Evolutionary conservation across 2,797 vertebrate species (phyloP), one percentile per base, ranked within the genome.

Genomic region (Lepidocolaptes lacrymiger): DNA sequence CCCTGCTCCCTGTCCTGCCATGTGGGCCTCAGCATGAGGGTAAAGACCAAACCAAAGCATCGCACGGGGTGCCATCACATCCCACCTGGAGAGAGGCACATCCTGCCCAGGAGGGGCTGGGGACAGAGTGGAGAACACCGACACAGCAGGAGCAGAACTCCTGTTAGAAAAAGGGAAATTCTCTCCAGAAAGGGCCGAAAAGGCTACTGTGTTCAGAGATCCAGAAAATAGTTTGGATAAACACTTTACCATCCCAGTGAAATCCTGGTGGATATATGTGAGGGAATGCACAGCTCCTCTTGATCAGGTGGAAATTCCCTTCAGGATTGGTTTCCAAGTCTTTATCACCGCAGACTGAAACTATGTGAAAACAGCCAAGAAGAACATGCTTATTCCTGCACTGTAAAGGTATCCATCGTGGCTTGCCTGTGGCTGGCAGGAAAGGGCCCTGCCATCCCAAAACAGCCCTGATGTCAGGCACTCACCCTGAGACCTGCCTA

Each of bases 331-430:
- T n/a, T 89, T 91, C 84, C 82, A 89, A 58, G 62, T 55, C 68
- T 69, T 41, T 34, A 15, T 78, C 88, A 69, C 62, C 14, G 0
- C 87, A 80, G 46, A 74, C 58, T n/a, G 15, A 67, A 92, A 77
- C 49, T 64, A 21, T 10, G 20, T 39, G 36, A 72, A 28, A 84
- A 28, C 37, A 92, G 85, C 44, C 56, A 14, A 56, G 64, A 83
- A 89, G 32, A 92, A 89, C 86, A 44, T 27, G 51, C 54, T 87
- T 66, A 82, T 48, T 95, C 86, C 61, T 91, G 89, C 85, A 61
- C 7, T 0, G 34, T 4, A 7, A 58, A 56, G 61, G 71, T 3
- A 71, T 20, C 72, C 54, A 72, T 7, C 2, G 2, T 3, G 9
- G 64, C 17, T 12, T 48, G 74, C 22, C 82, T 9, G 1, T 9